Evolutionary conservation across 2,113 vertebrate species (phyloP), one percentile per base, ranked within the genome.

Genomic region (Mobula hypostoma): DNA sequence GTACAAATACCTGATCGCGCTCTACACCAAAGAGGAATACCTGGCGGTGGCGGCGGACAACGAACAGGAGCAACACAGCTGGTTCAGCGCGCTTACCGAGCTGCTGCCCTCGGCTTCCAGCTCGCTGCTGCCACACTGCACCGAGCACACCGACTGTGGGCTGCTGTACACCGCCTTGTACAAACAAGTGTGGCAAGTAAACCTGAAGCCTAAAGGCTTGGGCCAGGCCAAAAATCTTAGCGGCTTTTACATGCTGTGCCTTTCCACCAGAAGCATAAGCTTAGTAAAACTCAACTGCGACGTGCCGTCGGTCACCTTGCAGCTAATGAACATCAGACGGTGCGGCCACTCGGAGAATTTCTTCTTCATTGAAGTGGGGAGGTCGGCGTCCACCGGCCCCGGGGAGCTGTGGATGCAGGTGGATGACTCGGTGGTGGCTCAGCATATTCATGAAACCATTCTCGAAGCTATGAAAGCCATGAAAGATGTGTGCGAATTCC

Each of bases 361-460:
- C 94, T 99, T 99, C 95, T 99, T 99, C 96, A 98, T 99, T 24
- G 99, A 99, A 96, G 98, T 99, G 94, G 99, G 99, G 77, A 97
- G 99, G 74, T 99, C 98, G 0, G 98, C 98, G 0, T 97, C 98
- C 95, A 99, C 98, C 14, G 99, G 98, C n/a, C 98, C 99, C 7
- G 98, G 99, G 2, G 99, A 99, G 96, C 96, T 99, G 32, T 99
- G 99, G 99, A 99, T 99, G 99, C 99, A 99, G 95, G 98, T 98
- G 0, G 99, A 99, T 78, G 99, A 99, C 96, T 98, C 98, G 0
- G 99, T 99, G 95, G 99, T 99, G 95, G 99, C 99, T n/a, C 99
- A 99, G 94, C 99, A 98, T 95, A 99, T 99, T 95, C 99, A 99
- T 94, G 99, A 99, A 96, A 99, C 99, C 63, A 98, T 99, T 94